Evolutionary conservation across 2,888 invertebrate genomes (phyloP), one percentile per base, ranked within the genome.

Genomic region (Protophormia terraenovae): DNA sequence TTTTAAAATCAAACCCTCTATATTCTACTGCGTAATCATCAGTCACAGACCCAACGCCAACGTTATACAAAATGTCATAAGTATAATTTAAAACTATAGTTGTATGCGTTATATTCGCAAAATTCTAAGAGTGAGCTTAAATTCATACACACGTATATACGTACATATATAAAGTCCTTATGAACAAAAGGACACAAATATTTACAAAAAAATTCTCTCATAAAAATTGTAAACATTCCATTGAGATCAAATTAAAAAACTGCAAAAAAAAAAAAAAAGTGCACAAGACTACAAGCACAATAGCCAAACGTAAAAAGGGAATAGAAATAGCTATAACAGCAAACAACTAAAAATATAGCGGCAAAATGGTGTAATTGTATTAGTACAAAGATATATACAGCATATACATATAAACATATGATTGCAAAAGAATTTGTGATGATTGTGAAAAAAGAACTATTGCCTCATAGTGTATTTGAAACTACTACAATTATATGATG

Each of bases 111-210:
- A 4, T 35, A 19, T 27, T 14, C 50, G 7, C 55, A 16, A 4
- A 24, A 50, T 22, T 50, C 3, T 55, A 45, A 45, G 1, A 14
- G 19, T 35, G 1, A 12, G 4, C 27, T 35, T 22, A 8, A 24
- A 14, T 19, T 7, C 16, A 19, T 14, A 53, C 53, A 24, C 53
- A 53, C 24, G 47, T 12, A 16, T 4, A 35, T 35, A 55, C 27
- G 24, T 41, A 72, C 4, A 35, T n/a, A 29, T 38, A n/a, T n/a
- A n/a, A n/a, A n/a, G 60, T 67, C 38, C 50, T 97, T 3, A 71
- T 60, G 55, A 60, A 78, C 32, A 62, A 77, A 50, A 58, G 16
- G 38, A 50, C 32, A 32, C 75, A 85, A 85, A 85, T 82, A 85
- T 82, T 78, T 81, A 71, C 78, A 75, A 64, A 85, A 82, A 75